Percentiles rank a stretch among this genome's conserved stretches.
These are phyloP conservation scores for Rhinella marina DNA, from an alignment of 2,797 vertebrate genomes.

Conservation along the genomic window DNA sequence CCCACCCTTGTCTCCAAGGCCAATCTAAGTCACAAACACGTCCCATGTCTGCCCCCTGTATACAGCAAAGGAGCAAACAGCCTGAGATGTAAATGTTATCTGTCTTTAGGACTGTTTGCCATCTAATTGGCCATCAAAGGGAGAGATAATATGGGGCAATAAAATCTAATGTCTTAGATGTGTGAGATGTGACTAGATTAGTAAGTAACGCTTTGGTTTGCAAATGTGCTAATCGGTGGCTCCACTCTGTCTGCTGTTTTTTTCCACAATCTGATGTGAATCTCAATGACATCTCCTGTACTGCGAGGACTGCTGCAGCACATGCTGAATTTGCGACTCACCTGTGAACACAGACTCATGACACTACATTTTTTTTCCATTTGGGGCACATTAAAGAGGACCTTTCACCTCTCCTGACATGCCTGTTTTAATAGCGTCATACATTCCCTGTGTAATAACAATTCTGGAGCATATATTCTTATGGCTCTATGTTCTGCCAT, in stretches of 20 bases:
- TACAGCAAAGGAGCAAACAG: slow-evolving; percentile 39
- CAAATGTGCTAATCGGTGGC: slow-evolving; percentile 65
- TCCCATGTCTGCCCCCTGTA: slow-evolving; percentile 31
- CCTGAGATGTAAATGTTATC: slow-evolving; percentile 36
- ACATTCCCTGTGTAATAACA: no score
- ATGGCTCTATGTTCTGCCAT: no score
- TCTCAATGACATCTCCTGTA: slow-evolving; percentile 16
- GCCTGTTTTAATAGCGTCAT: no score
- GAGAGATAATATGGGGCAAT: slow-evolving; percentile 73
- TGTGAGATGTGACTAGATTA: slow-evolving; percentile 65
- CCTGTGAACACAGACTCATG: not conserved
- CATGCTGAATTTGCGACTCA: slow-evolving; percentile 14
- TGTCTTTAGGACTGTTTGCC: slow-evolving; percentile 66
- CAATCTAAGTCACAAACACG: not conserved
- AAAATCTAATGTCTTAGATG: slow-evolving; percentile 69
- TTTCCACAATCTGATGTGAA: not conserved
- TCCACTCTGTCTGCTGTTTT: slow-evolving; percentile 53
- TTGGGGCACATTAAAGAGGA: not conserved
- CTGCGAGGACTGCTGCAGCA: not conserved
- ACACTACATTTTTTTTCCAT: not conserved
- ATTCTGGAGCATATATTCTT: no score
- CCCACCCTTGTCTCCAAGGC: slow-evolving; percentile 30
- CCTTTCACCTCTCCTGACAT: no score
- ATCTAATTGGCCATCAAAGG: slow-evolving; percentile 75
- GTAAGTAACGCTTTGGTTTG: slow-evolving; percentile 64